Evolutionary conservation across 2,113 vertebrate genomes (phyloP).

Genomic region (Heloderma charlesbogerti): DNA sequence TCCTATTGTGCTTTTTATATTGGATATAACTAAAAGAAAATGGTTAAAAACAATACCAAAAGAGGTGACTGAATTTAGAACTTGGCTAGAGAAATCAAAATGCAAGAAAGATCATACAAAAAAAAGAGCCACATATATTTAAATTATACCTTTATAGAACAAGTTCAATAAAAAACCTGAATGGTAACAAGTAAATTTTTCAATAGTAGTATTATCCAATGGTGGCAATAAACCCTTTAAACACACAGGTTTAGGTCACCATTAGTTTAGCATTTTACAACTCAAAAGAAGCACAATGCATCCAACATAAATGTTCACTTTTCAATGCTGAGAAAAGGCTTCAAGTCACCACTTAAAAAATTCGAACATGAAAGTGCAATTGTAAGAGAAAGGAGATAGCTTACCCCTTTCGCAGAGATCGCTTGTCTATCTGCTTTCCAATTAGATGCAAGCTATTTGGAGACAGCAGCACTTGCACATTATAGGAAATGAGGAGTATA

Average conservation of each 20-base stretch:
- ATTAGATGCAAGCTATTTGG: constrained; percentile 7
- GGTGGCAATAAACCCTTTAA: constrained; percentile 12
- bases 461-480: constrained; percentile 21
- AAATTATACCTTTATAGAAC: constrained; percentile 41
- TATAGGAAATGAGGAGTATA: constrained; percentile 21
- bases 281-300: constrained; percentile 17
- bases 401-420: background rate
- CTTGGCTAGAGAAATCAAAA: constrained; percentile 36
- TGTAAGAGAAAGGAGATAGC: constrained; percentile 47
- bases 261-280: constrained; percentile 29
- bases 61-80: background rate
- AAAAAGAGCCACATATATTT: constrained; percentile 66
- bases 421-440: constrained; percentile 7
- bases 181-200: constrained; percentile 23
- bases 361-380: constrained; percentile 32
- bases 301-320: constrained; percentile 4
- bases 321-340: background rate
- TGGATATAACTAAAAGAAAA: background rate
- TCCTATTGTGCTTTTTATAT: background rate
- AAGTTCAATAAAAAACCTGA: constrained; percentile 49
- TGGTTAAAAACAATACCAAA: background rate
- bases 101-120: constrained; percentile 52
- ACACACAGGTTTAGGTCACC: background rate
- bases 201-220: background rate
- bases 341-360: constrained; percentile 29